These are phyloP conservation scores for Leuciscus idus DNA, from an alignment of 2,113 vertebrate genomes.

Conservation along the genomic window DNA sequence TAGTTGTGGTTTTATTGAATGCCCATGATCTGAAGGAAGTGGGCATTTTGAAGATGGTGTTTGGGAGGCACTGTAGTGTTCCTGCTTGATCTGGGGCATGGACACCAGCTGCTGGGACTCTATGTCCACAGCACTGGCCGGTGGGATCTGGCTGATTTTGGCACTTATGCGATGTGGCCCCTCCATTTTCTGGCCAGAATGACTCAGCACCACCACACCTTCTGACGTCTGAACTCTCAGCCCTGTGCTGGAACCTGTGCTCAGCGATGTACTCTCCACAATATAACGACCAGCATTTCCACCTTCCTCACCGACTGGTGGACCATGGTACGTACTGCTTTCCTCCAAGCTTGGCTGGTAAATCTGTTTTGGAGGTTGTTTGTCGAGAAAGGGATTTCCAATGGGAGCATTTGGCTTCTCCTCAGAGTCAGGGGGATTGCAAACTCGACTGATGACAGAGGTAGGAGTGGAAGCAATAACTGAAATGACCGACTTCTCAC, in stretches of 20 bases:
- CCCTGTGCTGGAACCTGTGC: constrained; percentile 83
- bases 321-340: constrained; percentile 82
- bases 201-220: constrained; percentile 93
- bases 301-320: constrained; percentile 83
- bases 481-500: constrained; percentile 80
- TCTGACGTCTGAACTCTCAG: constrained; percentile 94
- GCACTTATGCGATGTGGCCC: constrained; percentile 93
- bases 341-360: constrained; percentile 84
- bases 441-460: constrained; percentile 94
- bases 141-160: constrained; percentile 97
- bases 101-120: constrained; percentile 95
- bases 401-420: constrained; percentile 83
- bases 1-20: constrained; percentile 83
- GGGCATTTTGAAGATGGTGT: constrained; percentile 82
- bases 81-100: constrained; percentile 94
- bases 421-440: constrained; percentile 86
- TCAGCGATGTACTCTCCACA: constrained; percentile 76
- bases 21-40: constrained; percentile 80
- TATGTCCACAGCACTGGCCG: constrained; percentile 91
- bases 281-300: constrained; percentile 78
- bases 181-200: constrained; percentile 94
- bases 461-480: constrained; percentile 92
- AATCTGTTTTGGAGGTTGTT: constrained; percentile 80
- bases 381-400: constrained; percentile 76
- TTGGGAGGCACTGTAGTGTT: constrained; percentile 82